Evolutionary conservation across 2,888 invertebrate species (phyloP).

Genomic region (Pammene fasciana): DNA sequence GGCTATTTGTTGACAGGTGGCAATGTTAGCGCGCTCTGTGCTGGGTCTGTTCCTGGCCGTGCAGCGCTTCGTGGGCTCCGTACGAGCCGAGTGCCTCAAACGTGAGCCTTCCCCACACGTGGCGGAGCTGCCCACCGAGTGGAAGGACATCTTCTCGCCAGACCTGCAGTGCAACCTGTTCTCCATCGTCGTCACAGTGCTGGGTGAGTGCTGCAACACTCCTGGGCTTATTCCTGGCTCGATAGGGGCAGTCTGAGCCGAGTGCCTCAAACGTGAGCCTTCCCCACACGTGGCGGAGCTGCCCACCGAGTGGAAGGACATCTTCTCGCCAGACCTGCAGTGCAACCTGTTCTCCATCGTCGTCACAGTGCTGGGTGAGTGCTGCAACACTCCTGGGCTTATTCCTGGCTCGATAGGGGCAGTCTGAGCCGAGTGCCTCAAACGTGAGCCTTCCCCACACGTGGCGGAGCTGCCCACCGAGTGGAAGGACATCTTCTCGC

Average conservation of each 20-base stretch:
- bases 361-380: conserved; percentile 55
- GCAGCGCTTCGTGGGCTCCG: conserved; percentile 67
- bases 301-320: conserved; percentile 84
- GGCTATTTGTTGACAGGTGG: conserved; percentile 69
- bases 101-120: conserved; percentile 58
- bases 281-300: too few species aligned
- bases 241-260: conserved; percentile 57
- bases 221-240: conserved; percentile 50
- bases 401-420: conserved; percentile 60
- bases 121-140: conserved; percentile 85
- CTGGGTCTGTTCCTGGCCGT: conserved; percentile 79
- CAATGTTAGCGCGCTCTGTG: conserved; percentile 77
- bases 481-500: conserved; percentile 90
- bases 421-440: conserved; percentile 46
- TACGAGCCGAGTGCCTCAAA: conserved; percentile 53
- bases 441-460: too few species aligned
- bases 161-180: conserved; percentile 82
- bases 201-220: conserved; percentile 51
- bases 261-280: too few species aligned
- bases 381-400: background rate
- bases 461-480: too few species aligned
- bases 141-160: conserved; percentile 89
- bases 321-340: conserved; percentile 87
- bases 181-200: conserved; percentile 57
- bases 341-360: conserved; percentile 72